Evolutionary conservation across 2,113 vertebrate genomes (phyloP).

Genomic region (Merops nubicus): DNA sequence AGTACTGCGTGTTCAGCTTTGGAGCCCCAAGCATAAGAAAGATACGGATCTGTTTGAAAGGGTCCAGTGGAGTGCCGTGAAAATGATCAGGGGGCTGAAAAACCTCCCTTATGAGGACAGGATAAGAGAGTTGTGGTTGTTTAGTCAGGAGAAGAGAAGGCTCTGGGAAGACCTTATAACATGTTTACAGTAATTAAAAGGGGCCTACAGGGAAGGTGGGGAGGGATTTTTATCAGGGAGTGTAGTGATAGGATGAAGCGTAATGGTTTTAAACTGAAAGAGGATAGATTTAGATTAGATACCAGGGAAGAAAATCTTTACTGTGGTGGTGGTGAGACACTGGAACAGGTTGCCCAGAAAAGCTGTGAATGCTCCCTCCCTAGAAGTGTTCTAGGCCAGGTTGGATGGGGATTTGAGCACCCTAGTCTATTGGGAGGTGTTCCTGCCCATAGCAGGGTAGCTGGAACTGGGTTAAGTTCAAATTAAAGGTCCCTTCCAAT

Average conservation of each 20-base stretch:
- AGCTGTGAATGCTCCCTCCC: not conserved
- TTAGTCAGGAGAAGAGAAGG: not conserved
- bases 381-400: not conserved
- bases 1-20: not conserved
- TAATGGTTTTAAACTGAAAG: not conserved
- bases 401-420: not conserved
- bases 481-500: not conserved
- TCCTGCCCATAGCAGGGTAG: not conserved
- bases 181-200: not conserved
- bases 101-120: not conserved
- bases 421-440: not conserved
- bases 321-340: not conserved
- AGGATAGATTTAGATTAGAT: not conserved
- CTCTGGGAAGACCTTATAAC: not conserved
- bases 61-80: not conserved
- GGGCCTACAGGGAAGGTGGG: not conserved
- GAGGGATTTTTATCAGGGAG: too few species aligned
- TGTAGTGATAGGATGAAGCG: too few species aligned
- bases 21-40: not conserved
- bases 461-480: not conserved
- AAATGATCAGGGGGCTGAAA: not conserved
- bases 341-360: not conserved
- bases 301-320: not conserved
- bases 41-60: rapidly evolving
- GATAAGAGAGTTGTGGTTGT: not conserved